Conservation (phyloP, 92 coral and sea anemone species). For the Umimayanthus chanpuru region DNA sequence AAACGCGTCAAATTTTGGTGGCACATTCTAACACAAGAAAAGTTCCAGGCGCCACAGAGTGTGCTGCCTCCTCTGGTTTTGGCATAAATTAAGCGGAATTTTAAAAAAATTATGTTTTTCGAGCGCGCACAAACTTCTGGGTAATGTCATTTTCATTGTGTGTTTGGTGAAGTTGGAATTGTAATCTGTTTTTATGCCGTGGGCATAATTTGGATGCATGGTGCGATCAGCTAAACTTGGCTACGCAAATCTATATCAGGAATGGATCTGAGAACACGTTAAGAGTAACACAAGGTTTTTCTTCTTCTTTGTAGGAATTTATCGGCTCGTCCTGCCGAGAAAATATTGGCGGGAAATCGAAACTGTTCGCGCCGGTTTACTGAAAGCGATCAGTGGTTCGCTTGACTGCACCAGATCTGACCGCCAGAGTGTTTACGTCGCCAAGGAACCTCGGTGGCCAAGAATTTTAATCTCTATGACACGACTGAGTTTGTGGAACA, state of each 20-base stretch:
- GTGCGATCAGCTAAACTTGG: neutral
- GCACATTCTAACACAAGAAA: no score
- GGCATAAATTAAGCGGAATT: no score
- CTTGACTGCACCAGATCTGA: neutral
- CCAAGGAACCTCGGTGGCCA: constrained; percentile 7
- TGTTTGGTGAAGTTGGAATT: constrained; percentile 1
- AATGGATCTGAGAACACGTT: neutral
- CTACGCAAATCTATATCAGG: neutral
- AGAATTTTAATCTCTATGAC: constrained; percentile 2
- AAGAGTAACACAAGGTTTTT: constrained; percentile 22
- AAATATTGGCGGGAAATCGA: constrained; percentile 25
- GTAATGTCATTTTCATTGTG: neutral
- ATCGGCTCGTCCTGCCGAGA: neutral
- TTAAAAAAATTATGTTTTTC: no score
- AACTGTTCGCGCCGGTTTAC: constrained; percentile 14
- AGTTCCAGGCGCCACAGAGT: no score
- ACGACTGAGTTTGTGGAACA: neutral
- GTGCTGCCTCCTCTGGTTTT: no score
- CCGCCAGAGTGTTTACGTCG: constrained; percentile 16
- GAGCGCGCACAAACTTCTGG: constrained; percentile 4
- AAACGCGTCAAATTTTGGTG: no score
- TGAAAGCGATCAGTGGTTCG: neutral
- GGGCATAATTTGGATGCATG: neutral
- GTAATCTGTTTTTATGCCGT: neutral
- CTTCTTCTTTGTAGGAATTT: neutral